Base-by-base conservation (phyloP, 2,888 invertebrate genomes). In the Ophion slaviceki region DNA sequence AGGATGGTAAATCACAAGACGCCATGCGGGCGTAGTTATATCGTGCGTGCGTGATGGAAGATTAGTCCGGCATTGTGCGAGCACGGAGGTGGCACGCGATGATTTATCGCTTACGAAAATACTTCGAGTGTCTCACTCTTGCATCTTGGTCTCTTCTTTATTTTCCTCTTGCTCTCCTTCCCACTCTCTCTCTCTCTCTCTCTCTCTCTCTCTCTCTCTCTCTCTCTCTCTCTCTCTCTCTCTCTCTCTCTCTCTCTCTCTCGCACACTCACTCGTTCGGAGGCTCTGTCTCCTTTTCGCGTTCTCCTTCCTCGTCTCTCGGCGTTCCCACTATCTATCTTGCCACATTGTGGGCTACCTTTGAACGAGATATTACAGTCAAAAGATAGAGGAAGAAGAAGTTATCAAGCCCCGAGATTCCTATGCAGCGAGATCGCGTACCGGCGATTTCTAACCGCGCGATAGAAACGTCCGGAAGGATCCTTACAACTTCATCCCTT, bases 1-100 rank as follows among this genome's bases (percentile, higher is more conserved):
- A 86, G 91, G 93, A 92, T 93, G 92, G 92, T 93, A 93, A 93
- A 93, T 93, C 93, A 93, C 93, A 89, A 89, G 92, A 93, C 92
- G 93, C 92, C 93, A 93, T 93, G 93, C 93, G 93, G 93, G 93
- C 92, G 93, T 93, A 93, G 93, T 93, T 93, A 93, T 93, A 92
- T 93, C 93, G 92, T 92, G 92, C 93, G 92, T 92, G 91, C 92
- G 92, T 92, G 93, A 93, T 93, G 93, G 93, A 92, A 93, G 93
- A 93, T 93, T 93, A 92, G 93, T 93, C 92, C 91, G 90, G 92
- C 92, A 93, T 93, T 93, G 93, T 93, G 92, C 92, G 92, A 92
- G 92, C 91, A 90, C 90, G 91, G 90, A 91, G 91, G 91, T 91
- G 92, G 90, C 91, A 90, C 91, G 88, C 90, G 91, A 92, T 93